Percentiles rank a stretch among this genome's conserved stretches.
These are phyloP conservation scores for Aethina tumida DNA, from an alignment of 1,140 invertebrate genomes.

Conservation along the genomic window DNA sequence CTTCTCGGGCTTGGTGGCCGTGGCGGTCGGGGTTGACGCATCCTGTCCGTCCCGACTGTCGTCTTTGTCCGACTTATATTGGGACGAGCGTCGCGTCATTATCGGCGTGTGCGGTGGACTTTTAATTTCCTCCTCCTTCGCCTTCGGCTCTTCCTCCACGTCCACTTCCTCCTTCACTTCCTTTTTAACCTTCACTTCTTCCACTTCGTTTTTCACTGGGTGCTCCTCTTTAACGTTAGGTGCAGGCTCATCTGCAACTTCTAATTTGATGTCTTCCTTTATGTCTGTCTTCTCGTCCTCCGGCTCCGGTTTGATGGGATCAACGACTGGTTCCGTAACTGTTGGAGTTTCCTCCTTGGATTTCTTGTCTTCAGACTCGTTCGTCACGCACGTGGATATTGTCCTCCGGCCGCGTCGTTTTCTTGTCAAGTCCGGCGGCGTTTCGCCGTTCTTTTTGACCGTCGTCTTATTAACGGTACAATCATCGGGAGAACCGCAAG, in stretches of 20 bases:
- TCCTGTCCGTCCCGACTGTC: slow-evolving; percentile 10
- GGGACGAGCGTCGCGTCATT: slow-evolving; percentile 19
- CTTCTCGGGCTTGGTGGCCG: slow-evolving; percentile 23
- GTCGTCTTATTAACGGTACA: slow-evolving; percentile 34
- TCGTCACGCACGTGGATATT: not conserved
- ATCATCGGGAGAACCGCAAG: slow-evolving; percentile 50
- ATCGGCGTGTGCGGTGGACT: slow-evolving; percentile 14
- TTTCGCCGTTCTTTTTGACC: slow-evolving; percentile 25
- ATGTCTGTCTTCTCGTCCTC: slow-evolving; percentile 15
- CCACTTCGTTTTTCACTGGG: slow-evolving; percentile 25
- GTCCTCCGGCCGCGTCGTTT: not conserved
- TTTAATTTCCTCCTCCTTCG: slow-evolving; percentile 14
- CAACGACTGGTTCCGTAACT: not conserved
- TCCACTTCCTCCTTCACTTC: slow-evolving; percentile 14
- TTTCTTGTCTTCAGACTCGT: slow-evolving; percentile 11
- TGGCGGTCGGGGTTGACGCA: slow-evolving; percentile 1
- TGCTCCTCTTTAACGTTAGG: slow-evolving; percentile 20
- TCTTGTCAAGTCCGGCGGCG: slow-evolving; percentile 13
- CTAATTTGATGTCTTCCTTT: slow-evolving; percentile 5
- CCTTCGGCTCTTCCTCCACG: slow-evolving; percentile 10
- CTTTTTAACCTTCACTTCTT: slow-evolving; percentile 19
- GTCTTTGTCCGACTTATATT: slow-evolving; percentile 16
- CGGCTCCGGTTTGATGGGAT: slow-evolving; percentile 9
- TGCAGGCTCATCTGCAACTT: slow-evolving; percentile 7
- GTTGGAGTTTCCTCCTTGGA: slow-evolving; percentile 6